These are phyloP conservation scores for Gymnosoma rotundatum DNA, from an alignment of 2,888 invertebrate genomes.

Conservation along the genomic window DNA sequence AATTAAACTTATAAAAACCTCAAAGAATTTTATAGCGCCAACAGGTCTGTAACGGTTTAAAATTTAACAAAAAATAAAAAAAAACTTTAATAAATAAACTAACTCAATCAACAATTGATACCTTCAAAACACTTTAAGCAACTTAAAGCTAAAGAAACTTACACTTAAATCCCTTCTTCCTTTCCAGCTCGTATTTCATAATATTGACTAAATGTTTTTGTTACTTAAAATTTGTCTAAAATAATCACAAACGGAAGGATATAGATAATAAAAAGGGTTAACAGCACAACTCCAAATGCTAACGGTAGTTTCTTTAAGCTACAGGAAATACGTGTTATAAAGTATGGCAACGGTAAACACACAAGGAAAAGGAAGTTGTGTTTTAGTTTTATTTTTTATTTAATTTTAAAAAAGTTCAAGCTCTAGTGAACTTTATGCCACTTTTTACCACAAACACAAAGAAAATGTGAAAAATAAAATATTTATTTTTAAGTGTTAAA, in stretches of 20 bases:
- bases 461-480: constrained; percentile 2
- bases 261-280: constrained; percentile 67
- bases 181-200: constrained; percentile 45
- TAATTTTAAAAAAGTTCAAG: constrained; percentile 32
- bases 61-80: neutral
- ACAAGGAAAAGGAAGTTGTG: constrained; percentile 66
- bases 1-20: neutral
- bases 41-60: constrained; percentile 48
- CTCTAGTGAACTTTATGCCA: constrained; percentile 26
- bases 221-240: constrained; percentile 67
- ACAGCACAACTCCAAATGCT: constrained; percentile 37
- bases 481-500: constrained; percentile 1
- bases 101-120: neutral
- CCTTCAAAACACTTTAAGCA: neutral
- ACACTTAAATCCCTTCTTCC: neutral
- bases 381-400: constrained; percentile 16
- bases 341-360: constrained; percentile 29
- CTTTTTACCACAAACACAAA: constrained; percentile 56
- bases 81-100: neutral
- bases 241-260: constrained; percentile 70
- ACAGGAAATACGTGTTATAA: constrained; percentile 67
- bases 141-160: too few species aligned
- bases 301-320: constrained; percentile 47
- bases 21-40: constrained; percentile 31
- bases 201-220: constrained; percentile 43